Conservation (phyloP, 1,140 invertebrate genomes). For the Harpegnathos saltator region DNA sequence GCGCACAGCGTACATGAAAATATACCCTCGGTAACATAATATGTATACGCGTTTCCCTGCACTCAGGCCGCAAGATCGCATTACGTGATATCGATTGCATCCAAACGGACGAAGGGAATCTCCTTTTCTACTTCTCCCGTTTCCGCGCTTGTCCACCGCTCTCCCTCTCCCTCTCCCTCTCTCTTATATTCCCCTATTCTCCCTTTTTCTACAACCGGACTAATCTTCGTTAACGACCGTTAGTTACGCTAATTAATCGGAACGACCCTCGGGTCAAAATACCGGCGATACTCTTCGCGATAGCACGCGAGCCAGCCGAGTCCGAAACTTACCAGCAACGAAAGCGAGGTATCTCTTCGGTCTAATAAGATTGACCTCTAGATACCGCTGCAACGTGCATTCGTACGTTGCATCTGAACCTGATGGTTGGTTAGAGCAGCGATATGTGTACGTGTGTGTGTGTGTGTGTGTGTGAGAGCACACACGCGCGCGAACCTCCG, state of each 20-base stretch:
- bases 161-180: not conserved
- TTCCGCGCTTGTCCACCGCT: constrained; percentile 1
- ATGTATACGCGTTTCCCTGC: constrained; percentile 64
- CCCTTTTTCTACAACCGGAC: constrained; percentile 28
- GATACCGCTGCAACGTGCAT: constrained; percentile 45
- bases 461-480: no score
- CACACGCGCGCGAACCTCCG: not conserved
- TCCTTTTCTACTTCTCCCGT: constrained; percentile 18
- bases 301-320: not conserved
- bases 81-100: constrained; percentile 76
- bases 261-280: constrained; percentile 68
- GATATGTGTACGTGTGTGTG: no score
- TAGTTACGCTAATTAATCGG: constrained; percentile 79
- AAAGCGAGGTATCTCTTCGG: constrained; percentile 37
- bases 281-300: constrained; percentile 49
- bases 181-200: not conserved
- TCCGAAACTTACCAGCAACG: constrained; percentile 51
- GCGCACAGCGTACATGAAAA: no score
- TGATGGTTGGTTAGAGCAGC: constrained; percentile 25
- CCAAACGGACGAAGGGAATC: constrained; percentile 20
- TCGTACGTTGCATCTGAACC: constrained; percentile 1
- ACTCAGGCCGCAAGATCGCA: constrained; percentile 68
- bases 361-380: constrained; percentile 41
- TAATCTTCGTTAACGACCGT: constrained; percentile 74
- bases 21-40: constrained; percentile 61